Base-by-base conservation (phyloP, 2,797 vertebrate species). In the Clarias fuscus region DNA sequence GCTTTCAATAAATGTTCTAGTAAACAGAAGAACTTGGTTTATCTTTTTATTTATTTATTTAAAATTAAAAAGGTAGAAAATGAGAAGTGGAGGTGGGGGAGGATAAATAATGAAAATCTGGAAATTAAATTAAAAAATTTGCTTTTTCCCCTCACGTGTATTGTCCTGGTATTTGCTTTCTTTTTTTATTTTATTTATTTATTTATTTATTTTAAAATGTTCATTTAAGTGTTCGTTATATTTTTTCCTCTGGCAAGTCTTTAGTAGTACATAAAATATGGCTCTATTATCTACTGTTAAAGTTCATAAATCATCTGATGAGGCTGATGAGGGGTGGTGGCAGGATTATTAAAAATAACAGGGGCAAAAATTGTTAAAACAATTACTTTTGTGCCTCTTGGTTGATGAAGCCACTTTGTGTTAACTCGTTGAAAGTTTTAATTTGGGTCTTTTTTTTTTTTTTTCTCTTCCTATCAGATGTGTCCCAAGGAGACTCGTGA, bases 401-500 rank as follows among this genome's bases (percentile, higher is more conserved):
- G 14, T 37, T 22, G 70, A 40, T 71, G 3, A 20, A 70, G 18
- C 15, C 0, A 2, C 18, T 70, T 70, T 18, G 68, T 70, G n/a
- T 58, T 78, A 40, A 8, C 4, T 3, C 30, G 5, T 59, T 56
- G 7, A 27, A 27, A 56, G 18, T 40, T 84, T 37, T 37, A 43
- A 48, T 7, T 5, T 27, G 20, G 7, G 4, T 40, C 4, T 68
- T 20, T 80, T 27, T 0, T 92, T 68, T 20, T 80, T 27, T 0
- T 92, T 94, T 48, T 24, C 1, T 11, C 68, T 8, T 5, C n/a
- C 40, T 18, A 22, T 84, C 93, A 99, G 98, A 99, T 99, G 98
- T 99, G 98, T 91, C 96, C 97, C 56, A 98, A 98, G 61, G 97
- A 98, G 88, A 95, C 96, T 0, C 92, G 96, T 0, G 97, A 99